phyloP scores from a whole-genome alignment of 2,113 vertebrate species.

The Nyctereutes procyonoides region DNA sequence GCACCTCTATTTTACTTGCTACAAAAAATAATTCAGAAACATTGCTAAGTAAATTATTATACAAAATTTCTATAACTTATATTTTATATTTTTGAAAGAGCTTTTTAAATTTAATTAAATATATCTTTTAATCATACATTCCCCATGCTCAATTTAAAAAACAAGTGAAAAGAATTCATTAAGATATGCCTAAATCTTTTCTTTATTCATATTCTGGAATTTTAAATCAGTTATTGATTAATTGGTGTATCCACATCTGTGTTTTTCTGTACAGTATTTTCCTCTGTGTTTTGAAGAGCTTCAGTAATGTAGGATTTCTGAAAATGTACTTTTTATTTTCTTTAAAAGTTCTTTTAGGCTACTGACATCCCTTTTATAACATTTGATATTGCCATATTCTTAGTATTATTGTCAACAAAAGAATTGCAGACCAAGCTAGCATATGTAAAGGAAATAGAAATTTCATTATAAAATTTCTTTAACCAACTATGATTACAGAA shows the following conservation, averaged over 20 bases:
- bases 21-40: neutral
- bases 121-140: neutral
- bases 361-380: neutral
- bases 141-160: neutral
- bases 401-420: neutral
- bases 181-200: neutral
- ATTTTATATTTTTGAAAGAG: neutral
- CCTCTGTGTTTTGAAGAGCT: neutral
- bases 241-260: neutral
- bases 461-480: neutral
- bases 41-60: neutral
- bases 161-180: neutral
- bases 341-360: neutral
- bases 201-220: neutral
- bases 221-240: neutral
- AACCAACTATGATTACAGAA: neutral
- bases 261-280: neutral
- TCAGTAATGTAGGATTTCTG: neutral
- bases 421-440: neutral
- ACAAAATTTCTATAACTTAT: neutral
- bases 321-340: neutral
- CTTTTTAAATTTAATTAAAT: neutral
- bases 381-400: neutral
- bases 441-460: neutral
- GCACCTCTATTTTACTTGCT: neutral